Evolutionary conservation across 1,140 invertebrate genomes (phyloP), one percentile per base, ranked within the genome.

Genomic region (Calliphora vicina): DNA sequence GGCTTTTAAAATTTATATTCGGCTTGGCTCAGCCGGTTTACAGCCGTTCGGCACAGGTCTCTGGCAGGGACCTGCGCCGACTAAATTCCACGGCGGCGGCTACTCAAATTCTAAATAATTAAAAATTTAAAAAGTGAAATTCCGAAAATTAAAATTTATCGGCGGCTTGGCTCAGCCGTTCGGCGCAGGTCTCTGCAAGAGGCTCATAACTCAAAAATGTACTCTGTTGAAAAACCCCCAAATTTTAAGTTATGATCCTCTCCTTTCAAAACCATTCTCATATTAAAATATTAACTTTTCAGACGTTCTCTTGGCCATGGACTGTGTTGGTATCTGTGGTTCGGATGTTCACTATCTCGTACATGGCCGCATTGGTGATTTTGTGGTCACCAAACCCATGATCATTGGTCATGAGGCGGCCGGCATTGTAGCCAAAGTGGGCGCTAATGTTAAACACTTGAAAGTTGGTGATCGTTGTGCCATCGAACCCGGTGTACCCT

Each of bases 301-400:
- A 84, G 97, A 99, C 93, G 97, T 98, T 1, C 93, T 98, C 10
- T 86, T 99, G 9, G 92, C 94, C 84, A 98, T 99, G 94, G 94
- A 95, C 84, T 94, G 94, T 85, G 97, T 99, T 74, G 98, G 98
- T 61, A 99, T 99, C 85, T 99, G 98, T 91, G 98, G 98, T 0
- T 99, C 97, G 0, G 97, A 99, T 91, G 96, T 99, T 6, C 97
- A 98, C 90, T 99, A 98, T 91, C 94, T 97, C 90, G 93, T 94
- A 6, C 88, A 94, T 84, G 98, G 98, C 17, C 88, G 93, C 25
- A 98, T 98, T 88, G 97, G 95, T 0, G 93, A 95, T 86, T 98
- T 97, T 87, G 91, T 97, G 15, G 92, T 98, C 0, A 93, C 94
- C 74, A 91, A 94, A 84, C 96, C 97, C 15, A 97, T 98, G 96